phyloP scores from a whole-genome alignment of 2,888 invertebrate species.

The Eumerus sabulonum region DNA sequence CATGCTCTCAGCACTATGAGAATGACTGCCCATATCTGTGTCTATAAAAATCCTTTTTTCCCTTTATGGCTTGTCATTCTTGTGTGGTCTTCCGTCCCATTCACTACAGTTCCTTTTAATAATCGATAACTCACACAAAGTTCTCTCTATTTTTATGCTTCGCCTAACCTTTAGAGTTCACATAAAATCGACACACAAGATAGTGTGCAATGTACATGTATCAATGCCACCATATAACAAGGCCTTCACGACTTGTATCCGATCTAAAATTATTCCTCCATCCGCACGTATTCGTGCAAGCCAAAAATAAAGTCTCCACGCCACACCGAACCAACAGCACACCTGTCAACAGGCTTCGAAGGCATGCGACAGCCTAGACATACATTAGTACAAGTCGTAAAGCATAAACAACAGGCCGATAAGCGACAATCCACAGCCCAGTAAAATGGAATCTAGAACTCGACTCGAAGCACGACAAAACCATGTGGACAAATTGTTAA shows the following conservation, averaged over 20 bases:
- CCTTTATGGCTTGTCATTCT: too few species aligned
- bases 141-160: not conserved
- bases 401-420: too few species aligned
- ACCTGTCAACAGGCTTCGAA: conserved; percentile 34
- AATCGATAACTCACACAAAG: too few species aligned
- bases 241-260: not conserved
- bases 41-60: too few species aligned
- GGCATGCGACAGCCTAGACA: not conserved
- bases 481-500: too few species aligned
- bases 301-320: conserved; percentile 1
- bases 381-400: not conserved
- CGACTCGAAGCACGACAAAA: too few species aligned
- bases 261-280: conserved; percentile 29
- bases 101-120: too few species aligned
- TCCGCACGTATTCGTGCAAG: not conserved
- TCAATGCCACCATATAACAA: conserved; percentile 10
- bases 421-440: too few species aligned
- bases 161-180: conserved; percentile 26
- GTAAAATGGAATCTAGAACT: too few species aligned
- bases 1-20: too few species aligned
- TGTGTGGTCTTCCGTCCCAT: too few species aligned
- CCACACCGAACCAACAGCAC: not conserved
- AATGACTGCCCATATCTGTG: too few species aligned
- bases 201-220: conserved; percentile 12
- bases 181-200: conserved; percentile 12